Base-by-base conservation (phyloP, 2,113 vertebrate species). In the Hydropotes inermis region DNA sequence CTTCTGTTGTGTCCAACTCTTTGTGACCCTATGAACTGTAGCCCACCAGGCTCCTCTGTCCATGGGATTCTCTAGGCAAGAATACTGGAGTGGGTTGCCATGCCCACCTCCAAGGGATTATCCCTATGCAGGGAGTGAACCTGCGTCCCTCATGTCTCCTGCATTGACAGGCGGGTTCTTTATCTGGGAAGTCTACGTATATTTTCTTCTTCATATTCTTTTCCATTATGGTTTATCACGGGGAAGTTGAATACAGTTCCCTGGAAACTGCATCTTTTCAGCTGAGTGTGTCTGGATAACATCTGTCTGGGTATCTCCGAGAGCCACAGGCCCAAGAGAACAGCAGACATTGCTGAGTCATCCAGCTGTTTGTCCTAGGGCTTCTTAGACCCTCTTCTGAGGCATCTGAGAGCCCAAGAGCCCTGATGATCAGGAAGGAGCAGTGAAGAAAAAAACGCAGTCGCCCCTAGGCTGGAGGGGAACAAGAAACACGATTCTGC, bases 361-460 rank as follows among this genome's bases (percentile, higher is more conserved):
- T 36, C 8, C 91, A 94, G 88, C 78, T 7, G 0, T 52, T 95
- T 87, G 76, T 84, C 96, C 89, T 70, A 45, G 79, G 82, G 76
- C 85, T 84, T 19, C 78, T 76, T 4, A 2, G 28, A 25, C 33
- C 12, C 15, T 79, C 91, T 52, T 70, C 36, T 36, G 94, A 30
- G 36, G 60, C 50, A 91, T 54, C 9, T 28, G 84, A 97, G 84
- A 64, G 3, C 64, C 97, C 64, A 85, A 97, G 61, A 85, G 88
- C 50, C 47, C 57, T 10, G 3, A 70, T 64, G 78, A 81, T 93
- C 64, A 94, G 64, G 78, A 97, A 96, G 83, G 36, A 78, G 28
- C n/a, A 88, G 91, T 45, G 83, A 87, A 93, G 33, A 92, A 54
- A 98, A 84, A 87, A 58, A 96, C 95, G 90, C 0, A 3, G 9